Conservation (phyloP, 2,113 vertebrate genomes). For the Mus musculus region GRCm39 chr8:83872501-83873000, state of each 20-base stretch:
- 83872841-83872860: neutral
- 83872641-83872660: too few relatives aligned
- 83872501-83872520: too few relatives aligned
- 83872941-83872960: constrained; percentile 23
- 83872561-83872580: too few relatives aligned
- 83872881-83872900: neutral
- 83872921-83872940: constrained; percentile 5
- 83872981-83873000: neutral
- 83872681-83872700: too few relatives aligned
- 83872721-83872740: neutral
- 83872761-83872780: neutral
- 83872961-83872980: too few relatives aligned
- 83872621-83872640: too few relatives aligned
- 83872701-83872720: too few relatives aligned
- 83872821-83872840: neutral
- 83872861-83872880: neutral
- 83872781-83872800: neutral
- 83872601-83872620: too few relatives aligned
- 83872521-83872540: too few relatives aligned
- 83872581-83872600: too few relatives aligned
- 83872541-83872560: too few relatives aligned
- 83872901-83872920: constrained; percentile 20
- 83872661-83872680: too few relatives aligned
- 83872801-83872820: neutral
- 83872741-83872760: neutral